phyloP scores from a whole-genome alignment of 1,140 invertebrate genomes.

The Euwallacea fornicatus region DNA sequence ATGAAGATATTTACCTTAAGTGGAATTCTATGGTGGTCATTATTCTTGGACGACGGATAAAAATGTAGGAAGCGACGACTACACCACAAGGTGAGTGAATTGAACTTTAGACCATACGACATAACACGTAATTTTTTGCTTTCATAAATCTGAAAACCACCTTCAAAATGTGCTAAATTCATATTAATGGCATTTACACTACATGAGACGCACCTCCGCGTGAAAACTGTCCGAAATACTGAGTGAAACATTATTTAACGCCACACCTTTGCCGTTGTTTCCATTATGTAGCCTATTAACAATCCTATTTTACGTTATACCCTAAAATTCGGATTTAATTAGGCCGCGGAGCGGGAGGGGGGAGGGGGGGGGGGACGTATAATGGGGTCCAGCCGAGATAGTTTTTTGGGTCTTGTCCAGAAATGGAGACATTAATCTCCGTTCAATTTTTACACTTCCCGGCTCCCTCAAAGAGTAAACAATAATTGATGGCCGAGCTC shows the following conservation, averaged over 20 bases:
- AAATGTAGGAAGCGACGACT: conserved; percentile 9
- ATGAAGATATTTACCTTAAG: conserved; percentile 18
- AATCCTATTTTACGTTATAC: conserved; percentile 1
- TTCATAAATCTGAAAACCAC: background rate
- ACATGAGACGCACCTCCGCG: conserved; percentile 8
- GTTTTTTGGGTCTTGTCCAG: no score
- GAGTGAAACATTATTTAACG: conserved; percentile 14
- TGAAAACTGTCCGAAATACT: conserved; percentile 15
- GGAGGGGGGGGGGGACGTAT: no score
- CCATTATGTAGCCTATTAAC: conserved; percentile 10
- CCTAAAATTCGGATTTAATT: background rate
- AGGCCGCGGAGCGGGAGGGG: background rate
- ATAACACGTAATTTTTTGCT: no score
- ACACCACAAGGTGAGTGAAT: no score
- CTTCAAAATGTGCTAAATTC: conserved; percentile 1
- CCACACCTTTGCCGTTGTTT: conserved; percentile 7
- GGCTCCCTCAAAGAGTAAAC: conserved; percentile 18
- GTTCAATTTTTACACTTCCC: conserved; percentile 7
- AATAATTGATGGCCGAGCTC: conserved; percentile 25
- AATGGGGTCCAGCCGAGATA: no score
- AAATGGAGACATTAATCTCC: no score
- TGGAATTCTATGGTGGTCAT: conserved; percentile 11
- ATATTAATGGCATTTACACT: conserved; percentile 8
- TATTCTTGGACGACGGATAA: conserved; percentile 8
- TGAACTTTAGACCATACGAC: no score